Evolutionary conservation across 2,888 invertebrate species (phyloP), one percentile per base, ranked within the genome.

Genomic region (Cephus sareptanus): DNA sequence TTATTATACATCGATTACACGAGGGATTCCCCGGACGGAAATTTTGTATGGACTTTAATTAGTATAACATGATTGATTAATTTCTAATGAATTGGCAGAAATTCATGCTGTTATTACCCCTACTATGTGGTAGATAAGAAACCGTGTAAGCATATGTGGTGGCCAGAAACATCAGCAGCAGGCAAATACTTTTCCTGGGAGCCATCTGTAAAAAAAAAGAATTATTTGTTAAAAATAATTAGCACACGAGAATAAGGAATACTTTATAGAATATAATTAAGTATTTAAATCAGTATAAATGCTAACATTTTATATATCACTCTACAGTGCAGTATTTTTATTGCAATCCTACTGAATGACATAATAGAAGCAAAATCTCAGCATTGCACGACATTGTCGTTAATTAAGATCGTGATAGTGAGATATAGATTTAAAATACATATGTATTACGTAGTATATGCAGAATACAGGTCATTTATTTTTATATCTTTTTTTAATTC

Each of bases 121-220:
- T 82, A 79, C 82, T 76, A 56, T 84, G 83, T 75, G 84, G 81
- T 35, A 82, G 83, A 79, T 88, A 81, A 73, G 90, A 87, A 79
- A 87, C 80, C 79, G 90, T 87, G 83, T 89, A 86, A 79, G 87
- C 88, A 77, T 87, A 87, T 30, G 89, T 85, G 80, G 84, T 82
- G 75, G 88, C 85, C 75, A 88, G 81, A 78, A 88, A 85, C 81
- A 85, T 84, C 83, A 90, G 82, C 77, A 90, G 83, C 81, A 87
- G 82, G 84, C 85, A 87, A 75, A 88, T 80, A 83, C 81, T 83
- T 81, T 85, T 89, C 83, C 85, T 82, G 84, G 85, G 84, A 87
- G 87, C 85, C 91, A 91, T 91, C 91, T 91, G 89, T 73, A 90
- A 90, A 78, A 85, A 85, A 23, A 56, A 40, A 40, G 0, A 40